These are phyloP conservation scores for Drosophila orena DNA, from an alignment of 1,140 invertebrate genomes.

Conservation along the genomic window DNA sequence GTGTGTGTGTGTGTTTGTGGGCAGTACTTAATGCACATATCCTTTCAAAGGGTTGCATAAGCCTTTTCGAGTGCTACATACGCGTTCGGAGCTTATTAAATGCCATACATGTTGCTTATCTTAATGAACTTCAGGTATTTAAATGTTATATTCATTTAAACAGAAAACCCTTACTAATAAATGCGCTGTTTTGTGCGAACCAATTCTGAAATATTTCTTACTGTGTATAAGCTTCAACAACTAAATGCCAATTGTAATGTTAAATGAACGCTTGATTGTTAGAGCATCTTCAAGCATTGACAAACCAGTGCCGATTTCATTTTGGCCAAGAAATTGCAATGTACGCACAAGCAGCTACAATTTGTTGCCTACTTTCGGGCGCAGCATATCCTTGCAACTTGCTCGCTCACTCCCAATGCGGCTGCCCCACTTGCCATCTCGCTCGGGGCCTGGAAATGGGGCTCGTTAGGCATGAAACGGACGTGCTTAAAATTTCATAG, in stretches of 20 bases:
- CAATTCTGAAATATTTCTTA: no score
- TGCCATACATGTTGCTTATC: no score
- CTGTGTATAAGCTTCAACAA: neutral
- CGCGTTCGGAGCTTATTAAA: no score
- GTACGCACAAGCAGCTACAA: slow-evolving; percentile 34
- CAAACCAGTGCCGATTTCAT: neutral
- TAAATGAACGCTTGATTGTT: neutral
- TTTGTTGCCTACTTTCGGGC: slow-evolving; percentile 69
- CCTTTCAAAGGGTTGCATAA: slow-evolving; percentile 6
- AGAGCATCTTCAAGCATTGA: neutral
- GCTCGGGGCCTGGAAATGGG: slow-evolving; percentile 50
- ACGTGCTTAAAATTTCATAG: slow-evolving; percentile 81
- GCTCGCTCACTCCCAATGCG: slow-evolving; percentile 1
- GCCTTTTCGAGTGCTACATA: neutral
- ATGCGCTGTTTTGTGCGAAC: no score
- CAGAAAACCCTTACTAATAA: no score
- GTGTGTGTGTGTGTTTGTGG: slow-evolving; percentile 5
- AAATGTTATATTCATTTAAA: no score
- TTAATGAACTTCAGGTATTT: neutral
- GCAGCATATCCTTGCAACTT: slow-evolving; percentile 4
- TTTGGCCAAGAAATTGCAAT: slow-evolving; percentile 3
- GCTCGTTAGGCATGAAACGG: slow-evolving; percentile 77
- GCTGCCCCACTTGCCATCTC: slow-evolving; percentile 7
- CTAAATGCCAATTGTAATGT: neutral
- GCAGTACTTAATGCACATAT: slow-evolving; percentile 1